Base-by-base conservation (phyloP, 2,888 invertebrate species). In the Oeneis ivallda region DNA sequence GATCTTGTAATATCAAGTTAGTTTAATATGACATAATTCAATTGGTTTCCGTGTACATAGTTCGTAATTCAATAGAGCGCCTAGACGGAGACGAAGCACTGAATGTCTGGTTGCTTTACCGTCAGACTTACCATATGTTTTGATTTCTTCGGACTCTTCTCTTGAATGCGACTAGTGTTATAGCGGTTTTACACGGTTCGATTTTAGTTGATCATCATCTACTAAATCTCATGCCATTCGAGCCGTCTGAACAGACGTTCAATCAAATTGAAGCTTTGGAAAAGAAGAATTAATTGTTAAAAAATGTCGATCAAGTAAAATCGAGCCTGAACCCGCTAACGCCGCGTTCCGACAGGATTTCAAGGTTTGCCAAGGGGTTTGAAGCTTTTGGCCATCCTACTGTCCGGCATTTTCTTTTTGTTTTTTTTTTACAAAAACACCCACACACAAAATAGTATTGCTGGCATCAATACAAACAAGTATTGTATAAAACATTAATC, bases 1-100 rank as follows among this genome's bases (percentile, higher is more conserved):
- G 62, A 64, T 67, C 52, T 17, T 47, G 49, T 58, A 39, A 62
- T 66, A 69, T 69, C 41, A 64, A 58, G 41, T 66, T 66, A 66
- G 63, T 57, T 49, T 71, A 41, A 7, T 17, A 53, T 65, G 68
- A 53, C 57, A 59, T 70, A 71, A 66, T 65, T 73, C 68, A 72
- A 72, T 74, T 71, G 59, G 50, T 58, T 66, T 68, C 68, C 70
- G 64, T 65, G 67, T 53, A n/a, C n/a, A n/a, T n/a, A 61, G 69
- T 58, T 60, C 32, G 57, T 67, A 72, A 73, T 67, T 71, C 68
- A 72, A 74, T 72, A 65, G 52, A 59, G 68, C 61, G 64, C 65
- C 69, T 70, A 73, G 70, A 70, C 67, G 45, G 64, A 64, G 64
- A 50, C 47, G 47, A 54, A 62, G 61, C 37, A 56, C 66, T 53